Conservation (phyloP, 1,140 invertebrate species). For the Anadara kagoshimensis region DNA sequence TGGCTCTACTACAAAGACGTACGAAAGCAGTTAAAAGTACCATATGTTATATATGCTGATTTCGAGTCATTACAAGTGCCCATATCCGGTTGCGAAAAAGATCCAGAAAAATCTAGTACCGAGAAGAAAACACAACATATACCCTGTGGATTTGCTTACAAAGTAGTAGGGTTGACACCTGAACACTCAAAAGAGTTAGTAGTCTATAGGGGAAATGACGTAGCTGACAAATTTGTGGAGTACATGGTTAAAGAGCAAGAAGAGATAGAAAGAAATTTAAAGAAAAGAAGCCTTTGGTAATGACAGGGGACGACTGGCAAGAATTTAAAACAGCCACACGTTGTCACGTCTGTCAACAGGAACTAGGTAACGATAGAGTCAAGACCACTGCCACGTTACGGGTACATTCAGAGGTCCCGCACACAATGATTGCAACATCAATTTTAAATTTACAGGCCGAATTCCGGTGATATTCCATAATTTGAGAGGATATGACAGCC, state of each 20-base stretch:
- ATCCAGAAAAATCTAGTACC: background rate
- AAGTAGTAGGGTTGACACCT: conserved; percentile 26
- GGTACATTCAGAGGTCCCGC: conserved; percentile 16
- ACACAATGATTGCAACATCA: too few species aligned
- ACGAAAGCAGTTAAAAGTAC: too few species aligned
- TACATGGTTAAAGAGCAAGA: conserved; percentile 25
- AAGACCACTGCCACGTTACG: conserved; percentile 6
- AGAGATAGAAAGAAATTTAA: conserved; percentile 8
- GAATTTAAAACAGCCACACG: conserved; percentile 5
- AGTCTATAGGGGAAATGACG: conserved; percentile 13
- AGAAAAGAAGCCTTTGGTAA: background rate
- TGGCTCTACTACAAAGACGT: too few species aligned
- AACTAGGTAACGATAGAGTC: conserved; percentile 18
- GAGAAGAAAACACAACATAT: conserved; percentile 8
- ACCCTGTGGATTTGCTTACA: conserved; percentile 21
- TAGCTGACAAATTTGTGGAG: too few species aligned
- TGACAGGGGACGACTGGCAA: conserved; percentile 9
- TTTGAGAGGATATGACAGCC: conserved; percentile 15
- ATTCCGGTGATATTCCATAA: too few species aligned
- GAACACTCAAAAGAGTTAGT: conserved; percentile 14
- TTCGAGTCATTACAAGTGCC: conserved; percentile 10
- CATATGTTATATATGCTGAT: conserved; percentile 26
- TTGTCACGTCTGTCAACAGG: conserved; percentile 18
- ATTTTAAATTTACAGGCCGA: too few species aligned
- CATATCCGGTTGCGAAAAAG: background rate